phyloP scores from a whole-genome alignment of 2,113 vertebrate species.

The Brevimyrus niger region DNA sequence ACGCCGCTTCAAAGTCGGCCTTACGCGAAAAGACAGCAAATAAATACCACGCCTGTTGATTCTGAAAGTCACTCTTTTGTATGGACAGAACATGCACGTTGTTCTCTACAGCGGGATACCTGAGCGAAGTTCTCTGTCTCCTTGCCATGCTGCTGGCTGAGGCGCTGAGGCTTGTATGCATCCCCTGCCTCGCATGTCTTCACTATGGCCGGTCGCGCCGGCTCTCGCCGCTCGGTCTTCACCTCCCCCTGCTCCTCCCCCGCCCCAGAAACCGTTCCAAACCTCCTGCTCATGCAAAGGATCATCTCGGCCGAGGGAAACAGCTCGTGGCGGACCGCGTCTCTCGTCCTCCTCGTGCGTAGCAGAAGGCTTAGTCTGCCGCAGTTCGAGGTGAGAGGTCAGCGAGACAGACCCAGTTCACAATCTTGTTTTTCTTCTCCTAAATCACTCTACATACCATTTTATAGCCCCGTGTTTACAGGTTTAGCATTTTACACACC shows the following conservation, averaged over 20 bases:
- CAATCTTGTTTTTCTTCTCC: background rate
- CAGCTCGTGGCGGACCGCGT: constrained; percentile 54
- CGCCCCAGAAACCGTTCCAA: constrained; percentile 44
- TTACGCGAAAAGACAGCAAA: constrained; percentile 32
- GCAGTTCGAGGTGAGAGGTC: background rate
- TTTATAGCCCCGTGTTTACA: background rate
- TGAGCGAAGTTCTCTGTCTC: constrained; percentile 38
- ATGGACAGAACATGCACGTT: too few relatives aligned
- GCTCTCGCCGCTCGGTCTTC: background rate
- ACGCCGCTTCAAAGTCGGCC: constrained; percentile 53
- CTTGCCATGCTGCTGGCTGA: background rate
- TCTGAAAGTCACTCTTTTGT: background rate
- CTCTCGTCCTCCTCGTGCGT: constrained; percentile 48
- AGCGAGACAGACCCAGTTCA: background rate
- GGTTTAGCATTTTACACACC: background rate
- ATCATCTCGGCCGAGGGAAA: constrained; percentile 73
- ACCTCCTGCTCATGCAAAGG: constrained; percentile 52
- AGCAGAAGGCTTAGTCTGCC: constrained; percentile 61
- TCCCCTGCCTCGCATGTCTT: constrained; percentile 28
- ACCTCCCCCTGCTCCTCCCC: background rate
- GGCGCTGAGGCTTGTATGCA: constrained; percentile 32
- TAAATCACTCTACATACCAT: background rate
- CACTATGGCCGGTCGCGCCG: background rate
- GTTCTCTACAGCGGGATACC: constrained; percentile 43
- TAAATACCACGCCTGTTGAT: background rate